Conservation (phyloP, 1,140 invertebrate species). For the Eufriesea mexicana region DNA sequence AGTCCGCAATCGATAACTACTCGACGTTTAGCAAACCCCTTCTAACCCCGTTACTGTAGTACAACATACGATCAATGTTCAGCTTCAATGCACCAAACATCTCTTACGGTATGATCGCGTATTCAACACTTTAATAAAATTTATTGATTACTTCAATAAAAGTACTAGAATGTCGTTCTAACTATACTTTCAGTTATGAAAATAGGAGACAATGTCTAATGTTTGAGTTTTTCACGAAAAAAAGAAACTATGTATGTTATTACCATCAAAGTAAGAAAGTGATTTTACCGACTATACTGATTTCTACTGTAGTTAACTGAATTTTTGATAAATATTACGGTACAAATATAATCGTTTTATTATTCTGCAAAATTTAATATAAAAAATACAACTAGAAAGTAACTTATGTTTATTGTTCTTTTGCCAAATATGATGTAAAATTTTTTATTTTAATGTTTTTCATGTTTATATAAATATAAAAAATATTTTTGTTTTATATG, state of each 20-base stretch:
- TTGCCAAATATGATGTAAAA: background rate
- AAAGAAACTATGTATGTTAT: background rate
- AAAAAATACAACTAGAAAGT: background rate
- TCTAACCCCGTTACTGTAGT: conserved; percentile 38
- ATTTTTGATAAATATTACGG: background rate
- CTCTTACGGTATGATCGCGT: background rate
- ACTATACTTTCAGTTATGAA: too few species aligned
- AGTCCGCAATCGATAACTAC: conserved; percentile 69
- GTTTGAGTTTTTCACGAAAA: background rate
- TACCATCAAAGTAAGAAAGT: background rate
- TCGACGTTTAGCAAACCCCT: conserved; percentile 40
- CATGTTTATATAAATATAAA: background rate
- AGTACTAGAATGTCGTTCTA: background rate
- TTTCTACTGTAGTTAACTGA: background rate
- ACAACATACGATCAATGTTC: conserved; percentile 38
- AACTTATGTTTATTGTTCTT: background rate
- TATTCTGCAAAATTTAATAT: background rate
- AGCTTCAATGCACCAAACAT: background rate
- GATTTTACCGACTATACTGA: conserved; percentile 20
- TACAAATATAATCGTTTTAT: background rate
- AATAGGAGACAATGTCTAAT: background rate
- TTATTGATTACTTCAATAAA: background rate
- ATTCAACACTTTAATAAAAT: background rate
- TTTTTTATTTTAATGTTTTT: background rate
- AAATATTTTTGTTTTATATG: background rate